Evolutionary conservation across 2,113 vertebrate genomes (phyloP), one percentile per base, ranked within the genome.

Genomic region (Columba janthina): DNA sequence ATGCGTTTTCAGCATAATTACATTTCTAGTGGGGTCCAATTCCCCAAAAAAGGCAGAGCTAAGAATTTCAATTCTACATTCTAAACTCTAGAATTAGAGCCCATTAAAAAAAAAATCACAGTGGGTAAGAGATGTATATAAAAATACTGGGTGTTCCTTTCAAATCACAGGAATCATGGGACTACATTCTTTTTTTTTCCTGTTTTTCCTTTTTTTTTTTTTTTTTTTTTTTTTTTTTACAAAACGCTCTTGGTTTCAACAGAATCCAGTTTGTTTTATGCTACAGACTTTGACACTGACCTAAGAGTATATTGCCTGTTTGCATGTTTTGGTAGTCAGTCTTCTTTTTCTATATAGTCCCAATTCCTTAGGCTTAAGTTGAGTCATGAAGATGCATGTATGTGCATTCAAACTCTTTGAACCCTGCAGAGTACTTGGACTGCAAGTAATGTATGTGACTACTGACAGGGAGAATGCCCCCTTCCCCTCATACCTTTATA

Each of bases 121-220:
- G 99, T 99, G 98, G 98, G 98, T 98, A 98, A 95, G 98, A 99
- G 98, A 99, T 98, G 98, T 98, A 97, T 98, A 98, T 97, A 98
- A 98, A 98, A 98, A 97, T 98, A 98, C 95, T 96, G 97, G 95
- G 96, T 95, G 95, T 97, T 97, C 96, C 96, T 97, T 97, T 98
- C 97, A 96, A 96, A 97, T 95, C 58, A 94, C 88, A 96, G 97
- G 97, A 97, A 96, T 89, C 8, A n/a, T 96, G 97, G 96, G 97
- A 97, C 89, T 98, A 98, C 98, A 97, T 97, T 98, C 93, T 94
- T 96, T 42, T 88, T 62, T 90, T 72, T 66, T 85, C 57, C 86
- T 89, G 91, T 94, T 15, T 77, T 42, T 64, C 53, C 89, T 95
- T 95, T 60, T 92, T 83, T 96, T 96, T 91, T 88, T 94, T 17